Base-by-base conservation (phyloP, 2,113 vertebrate genomes). In the Notothenia rossii region DNA sequence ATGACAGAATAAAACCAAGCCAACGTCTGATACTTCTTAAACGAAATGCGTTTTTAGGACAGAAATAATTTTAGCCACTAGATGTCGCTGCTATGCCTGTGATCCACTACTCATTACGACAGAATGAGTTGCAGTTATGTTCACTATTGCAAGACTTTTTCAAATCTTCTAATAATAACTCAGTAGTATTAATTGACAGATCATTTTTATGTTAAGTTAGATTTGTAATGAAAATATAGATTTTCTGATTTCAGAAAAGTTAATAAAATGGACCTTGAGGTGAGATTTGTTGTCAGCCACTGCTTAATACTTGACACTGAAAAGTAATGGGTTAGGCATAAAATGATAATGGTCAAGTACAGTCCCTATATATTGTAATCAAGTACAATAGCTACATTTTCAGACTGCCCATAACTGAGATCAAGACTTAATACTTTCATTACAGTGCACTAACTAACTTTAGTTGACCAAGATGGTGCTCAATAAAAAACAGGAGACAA, bases 81-180 rank as follows among this genome's bases (percentile, higher is more conserved):
- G 92, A 86, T 91, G 91, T 81, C 92, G 1, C 69, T 75, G 36
- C 36, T 65, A 8, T 56, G 7, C 70, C 73, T 56, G 45, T 62
- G 29, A 29, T 63, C 3, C 18, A 61, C 46, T 61, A 12, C 20
- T 20, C 2, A 22, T 22, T 22, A 22, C 22, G 22, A 40, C 18
- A 51, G 50, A 20, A 25, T 5, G 10, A 54, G 11, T 46, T 54
- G 11, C 14, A 72, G 15, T 1, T 40, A n/a, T 54, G 6, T 68
- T 67, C 29, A 50, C 3, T 43, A 7, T 43, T 12, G 1, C 1
- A 11, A 69, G 33, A 55, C 22, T 20, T 20, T 40, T 9, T 43
- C 0, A 25, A 36, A 17, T 18, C 12, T 74, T 29, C 2, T 25
- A 4, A 55, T 46, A 14, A 14, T 46, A 53, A 18, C 10, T 13